Base-by-base conservation (phyloP, 2,113 vertebrate genomes). In the Trachemys scripta region DNA sequence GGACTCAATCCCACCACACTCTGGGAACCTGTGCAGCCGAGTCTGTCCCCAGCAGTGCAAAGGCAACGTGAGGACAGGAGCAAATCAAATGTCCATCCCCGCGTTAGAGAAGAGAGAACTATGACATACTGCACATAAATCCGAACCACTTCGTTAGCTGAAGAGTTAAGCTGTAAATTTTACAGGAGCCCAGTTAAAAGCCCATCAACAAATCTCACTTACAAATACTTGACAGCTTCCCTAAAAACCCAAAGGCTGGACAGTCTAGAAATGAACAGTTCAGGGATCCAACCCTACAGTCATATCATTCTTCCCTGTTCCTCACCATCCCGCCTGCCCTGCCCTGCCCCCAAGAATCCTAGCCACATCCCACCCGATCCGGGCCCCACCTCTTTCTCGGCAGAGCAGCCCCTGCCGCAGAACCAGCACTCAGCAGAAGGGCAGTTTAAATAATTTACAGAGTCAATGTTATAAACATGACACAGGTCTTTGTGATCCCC, bases 401-500 rank as follows among this genome's bases (percentile, higher is more conserved):
- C 57, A 92, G 4, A 42, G n/a, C 29, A 13, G 14, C 45, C 14
- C 24, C 16, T 79, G 45, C 53, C 4, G 79, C 59, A 3, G 45
- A 59, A 81, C 53, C 54, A 50, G 6, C 0, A 1, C 45, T 8
- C 47, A 3, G 45, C 0, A 11, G 25, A 35, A 24, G 50, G 31
- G 27, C 1, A 0, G 35, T n/a, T 12, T 8, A 1, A 51, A 49
- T 35, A 6, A 1, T 10, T 9, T 3, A 13, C 0, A 16, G 80
- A 31, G 51, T 0, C 3, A 62, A 20, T 1, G 0, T 38, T 19
- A 0, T 1, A 0, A 0, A 45, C 0, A 65, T 3, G 45, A 20
- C 17, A 10, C 50, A 1, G 14, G 4, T 45, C 42, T 10, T 1
- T 1, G 51, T 45, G 0, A 42, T 83, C 47, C 31, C 24, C 62